phyloP scores from a whole-genome alignment of 2,888 invertebrate species.

The Drosophila hawaiiensis region DNA sequence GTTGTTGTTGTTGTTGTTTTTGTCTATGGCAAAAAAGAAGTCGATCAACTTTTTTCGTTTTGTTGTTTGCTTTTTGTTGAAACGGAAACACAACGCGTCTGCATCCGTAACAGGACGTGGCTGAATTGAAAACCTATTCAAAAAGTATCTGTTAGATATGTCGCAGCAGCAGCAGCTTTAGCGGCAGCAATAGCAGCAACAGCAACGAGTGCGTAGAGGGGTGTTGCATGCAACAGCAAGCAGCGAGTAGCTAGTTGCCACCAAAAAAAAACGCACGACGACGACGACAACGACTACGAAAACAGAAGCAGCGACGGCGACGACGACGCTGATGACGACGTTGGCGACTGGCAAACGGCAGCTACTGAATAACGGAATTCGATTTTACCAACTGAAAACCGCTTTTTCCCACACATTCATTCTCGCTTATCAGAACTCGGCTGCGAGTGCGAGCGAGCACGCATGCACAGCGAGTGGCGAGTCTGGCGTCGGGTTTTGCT shows the following conservation, averaged over 20 bases:
- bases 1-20: neutral
- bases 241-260: conserved; percentile 38
- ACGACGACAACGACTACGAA: conserved; percentile 43
- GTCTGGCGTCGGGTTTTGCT: neutral
- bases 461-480: conserved; percentile 1
- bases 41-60: neutral
- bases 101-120: conserved; percentile 82
- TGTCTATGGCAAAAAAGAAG: neutral
- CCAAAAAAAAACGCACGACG: conserved; percentile 21
- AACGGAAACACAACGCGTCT: conserved; percentile 83
- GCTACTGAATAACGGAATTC: conserved; percentile 74
- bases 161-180: conserved; percentile 23
- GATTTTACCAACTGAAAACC: conserved; percentile 60
- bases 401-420: conserved; percentile 4
- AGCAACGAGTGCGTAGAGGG: conserved; percentile 31
- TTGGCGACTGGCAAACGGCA: conserved; percentile 49
- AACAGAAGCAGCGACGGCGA: conserved; percentile 33
- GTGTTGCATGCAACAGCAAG: conserved; percentile 24
- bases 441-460: conserved; percentile 10
- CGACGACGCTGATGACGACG: conserved; percentile 48
- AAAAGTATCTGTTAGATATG: conserved; percentile 79
- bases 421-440: conserved; percentile 51
- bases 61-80: conserved; percentile 8
- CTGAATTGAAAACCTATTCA: conserved; percentile 82
- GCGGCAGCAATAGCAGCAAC: conserved; percentile 17